Conservation (phyloP, 2,113 vertebrate species). For the Mohoua ochrocephala region DNA sequence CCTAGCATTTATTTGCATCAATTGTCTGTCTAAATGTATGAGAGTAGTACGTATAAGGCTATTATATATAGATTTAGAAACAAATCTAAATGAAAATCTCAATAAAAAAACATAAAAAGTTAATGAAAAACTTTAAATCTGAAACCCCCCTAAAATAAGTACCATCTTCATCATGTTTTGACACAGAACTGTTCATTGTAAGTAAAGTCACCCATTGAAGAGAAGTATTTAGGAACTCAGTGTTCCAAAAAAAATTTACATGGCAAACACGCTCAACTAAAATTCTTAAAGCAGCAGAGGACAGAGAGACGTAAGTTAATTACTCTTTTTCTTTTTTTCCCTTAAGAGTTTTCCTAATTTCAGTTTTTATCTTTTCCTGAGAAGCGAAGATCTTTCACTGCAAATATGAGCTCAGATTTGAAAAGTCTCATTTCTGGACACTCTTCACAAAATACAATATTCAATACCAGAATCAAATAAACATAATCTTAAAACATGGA, state of each 20-base stretch:
- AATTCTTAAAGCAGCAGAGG: not conserved
- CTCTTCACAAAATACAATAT: not conserved
- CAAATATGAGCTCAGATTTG: not conserved
- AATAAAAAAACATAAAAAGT: not conserved
- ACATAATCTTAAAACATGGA: not conserved
- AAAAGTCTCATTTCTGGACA: not conserved
- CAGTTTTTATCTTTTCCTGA: not conserved
- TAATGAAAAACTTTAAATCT: not conserved
- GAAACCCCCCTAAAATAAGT: not conserved
- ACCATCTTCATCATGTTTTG: not conserved
- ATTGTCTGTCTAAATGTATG: accelerated
- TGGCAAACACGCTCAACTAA: not conserved
- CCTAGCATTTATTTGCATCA: not conserved
- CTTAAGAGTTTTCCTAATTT: not conserved
- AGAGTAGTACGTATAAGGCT: not conserved
- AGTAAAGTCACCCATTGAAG: not conserved
- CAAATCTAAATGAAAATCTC: not conserved
- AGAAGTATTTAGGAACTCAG: not conserved
- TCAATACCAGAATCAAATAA: not conserved
- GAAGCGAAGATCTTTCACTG: not conserved
- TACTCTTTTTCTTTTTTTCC: not conserved
- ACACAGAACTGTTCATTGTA: not conserved
- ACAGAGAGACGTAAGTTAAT: not conserved
- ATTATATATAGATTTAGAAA: not conserved
- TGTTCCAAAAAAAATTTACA: not conserved